Conservation (phyloP, 2,113 vertebrate genomes). For the human (Homo sapiens) region GRCh38 chr11:64165501-64166000, state of each 20-base stretch:
- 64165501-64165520: neutral
- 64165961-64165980: constrained; percentile 66
- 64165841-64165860: neutral
- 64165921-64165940: constrained; percentile 57
- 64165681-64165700: constrained; percentile 76
- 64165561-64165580: neutral
- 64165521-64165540: neutral
- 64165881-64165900: constrained; percentile 29
- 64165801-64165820: constrained; percentile 64
- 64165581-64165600: neutral
- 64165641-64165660: constrained; percentile 23
- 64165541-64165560: neutral
- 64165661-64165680: constrained; percentile 16
- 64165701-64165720: constrained; percentile 84
- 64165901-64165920: constrained; percentile 51
- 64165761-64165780: constrained; percentile 69
- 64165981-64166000: constrained; percentile 68
- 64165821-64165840: constrained; percentile 9
- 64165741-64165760: constrained; percentile 75
- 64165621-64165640: neutral
- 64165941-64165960: constrained; percentile 65
- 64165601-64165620: neutral
- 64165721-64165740: constrained; percentile 81
- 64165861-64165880: neutral
- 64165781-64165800: constrained; percentile 56